Percentiles rank a stretch among this genome's conserved stretches.
Conservation (phyloP, 1,140 invertebrate genomes). For the Theocolax elegans region DNA sequence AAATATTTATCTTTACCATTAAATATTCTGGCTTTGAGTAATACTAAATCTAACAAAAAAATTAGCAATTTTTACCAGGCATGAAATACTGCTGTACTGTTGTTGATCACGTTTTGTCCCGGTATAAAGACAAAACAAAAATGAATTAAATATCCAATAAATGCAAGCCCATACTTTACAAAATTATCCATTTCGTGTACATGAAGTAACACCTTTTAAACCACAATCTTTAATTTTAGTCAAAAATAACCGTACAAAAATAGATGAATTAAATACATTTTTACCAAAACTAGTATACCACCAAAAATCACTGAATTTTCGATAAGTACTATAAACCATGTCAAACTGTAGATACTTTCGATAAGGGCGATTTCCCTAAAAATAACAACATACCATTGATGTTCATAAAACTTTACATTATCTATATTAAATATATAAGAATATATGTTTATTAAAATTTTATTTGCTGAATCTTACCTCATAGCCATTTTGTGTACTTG, state of each 20-base stretch:
- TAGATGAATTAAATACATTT: background rate
- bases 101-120: background rate
- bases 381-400: no score
- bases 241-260: background rate
- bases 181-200: background rate
- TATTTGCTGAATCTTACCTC: no score
- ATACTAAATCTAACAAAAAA: no score
- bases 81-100: conserved; percentile 1
- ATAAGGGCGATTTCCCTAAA: no score
- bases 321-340: no score
- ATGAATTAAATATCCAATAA: background rate
- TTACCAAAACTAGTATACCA: background rate
- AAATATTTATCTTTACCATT: no score
- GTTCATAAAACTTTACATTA: no score
- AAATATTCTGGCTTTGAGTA: background rate
- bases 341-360: no score
- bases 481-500: no score
- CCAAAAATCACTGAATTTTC: background rate
- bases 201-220: background rate
- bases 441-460: no score
- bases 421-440: no score
- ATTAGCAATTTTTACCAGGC: background rate
- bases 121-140: background rate
- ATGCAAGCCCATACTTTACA: background rate
- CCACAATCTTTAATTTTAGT: background rate